phyloP scores from a whole-genome alignment of 1,140 invertebrate genomes.

The Drosophila bifasciata region DNA sequence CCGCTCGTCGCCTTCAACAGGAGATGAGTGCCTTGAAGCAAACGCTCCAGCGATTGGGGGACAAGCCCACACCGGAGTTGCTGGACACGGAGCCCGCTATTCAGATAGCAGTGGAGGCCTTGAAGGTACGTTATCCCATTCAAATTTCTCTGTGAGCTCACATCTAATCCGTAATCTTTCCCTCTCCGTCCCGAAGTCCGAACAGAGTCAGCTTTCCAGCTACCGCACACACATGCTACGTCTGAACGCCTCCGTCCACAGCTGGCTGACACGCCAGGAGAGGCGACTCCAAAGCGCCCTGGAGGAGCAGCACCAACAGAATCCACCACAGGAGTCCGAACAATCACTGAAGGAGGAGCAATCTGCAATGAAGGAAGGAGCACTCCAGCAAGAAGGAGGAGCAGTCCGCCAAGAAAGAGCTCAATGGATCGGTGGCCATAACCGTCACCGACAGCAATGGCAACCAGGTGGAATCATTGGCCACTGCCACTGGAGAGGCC shows the following conservation, averaged over 20 bases:
- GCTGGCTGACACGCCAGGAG: constrained; percentile 87
- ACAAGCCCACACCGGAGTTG: constrained; percentile 63
- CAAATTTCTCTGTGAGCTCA: neutral
- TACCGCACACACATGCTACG: constrained; percentile 89
- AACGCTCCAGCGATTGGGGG: constrained; percentile 66
- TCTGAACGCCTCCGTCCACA: constrained; percentile 90
- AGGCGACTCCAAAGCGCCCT: constrained; percentile 73
- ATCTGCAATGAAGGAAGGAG: constrained; percentile 3
- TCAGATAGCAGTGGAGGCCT: constrained; percentile 76
- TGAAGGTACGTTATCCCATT: constrained; percentile 61
- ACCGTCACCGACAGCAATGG: constrained; percentile 76
- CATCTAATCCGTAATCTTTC: constrained; percentile 9
- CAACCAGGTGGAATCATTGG: constrained; percentile 64
- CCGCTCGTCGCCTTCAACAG: constrained; percentile 78
- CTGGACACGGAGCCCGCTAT: constrained; percentile 83
- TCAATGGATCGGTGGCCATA: constrained; percentile 45
- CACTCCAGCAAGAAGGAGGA: constrained; percentile 1
- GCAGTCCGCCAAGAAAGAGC: neutral
- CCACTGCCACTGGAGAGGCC: constrained; percentile 24
- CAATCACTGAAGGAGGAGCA: constrained; percentile 30
- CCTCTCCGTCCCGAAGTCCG: constrained; percentile 85
- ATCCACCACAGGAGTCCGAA: constrained; percentile 63
- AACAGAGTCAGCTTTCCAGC: constrained; percentile 88
- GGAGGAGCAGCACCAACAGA: constrained; percentile 55
- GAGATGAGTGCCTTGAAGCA: constrained; percentile 80